Base-by-base conservation (phyloP, 2,888 invertebrate species). In the Tiliacea aurago region DNA sequence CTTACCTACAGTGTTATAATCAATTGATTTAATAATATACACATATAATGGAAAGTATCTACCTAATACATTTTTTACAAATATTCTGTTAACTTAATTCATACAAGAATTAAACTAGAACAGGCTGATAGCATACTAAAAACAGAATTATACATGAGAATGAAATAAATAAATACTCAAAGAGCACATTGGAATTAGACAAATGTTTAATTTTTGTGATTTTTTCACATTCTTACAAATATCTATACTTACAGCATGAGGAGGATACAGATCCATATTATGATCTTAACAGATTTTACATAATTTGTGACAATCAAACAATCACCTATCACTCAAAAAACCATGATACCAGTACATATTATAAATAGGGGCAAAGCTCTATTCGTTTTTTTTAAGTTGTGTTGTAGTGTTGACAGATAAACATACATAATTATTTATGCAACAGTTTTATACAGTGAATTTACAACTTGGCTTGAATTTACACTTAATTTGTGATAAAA, bases 1-100 rank as follows among this genome's bases (percentile, higher is more conserved):
- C 93, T 94, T 94, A 88, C 83, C 89, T 91, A 92, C 92, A 90
- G 89, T 92, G 93, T 92, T 91, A 90, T 91, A 90, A 91, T 93
- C 87, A 91, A 91, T 86, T 90, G 90, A 92, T 93, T 93, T 94
- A 91, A 88, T 94, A 92, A 88, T 92, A 92, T 93, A 95, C 95
- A 95, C 92, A 92, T 90, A 92, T 92, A 90, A 92, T 93, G 93
- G 92, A 93, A 93, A 94, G 92, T 92, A 86, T 90, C 92, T 93
- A 93, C 90, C 84, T 91, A 90, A 91, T 88, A 86, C 88, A 91
- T 91, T 91, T 76, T 91, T 91, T 91, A 94, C 93, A 93, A 90
- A 90, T 88, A 86, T 88, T 89, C 88, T 88, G 78, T 83, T 88
- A 89, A 90, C 88, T 90, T 89, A 89, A 87, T 83, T 91, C 87